Evolutionary conservation across 2,888 invertebrate genomes (phyloP).

Genomic region (Caenorhabditis afra): DNA sequence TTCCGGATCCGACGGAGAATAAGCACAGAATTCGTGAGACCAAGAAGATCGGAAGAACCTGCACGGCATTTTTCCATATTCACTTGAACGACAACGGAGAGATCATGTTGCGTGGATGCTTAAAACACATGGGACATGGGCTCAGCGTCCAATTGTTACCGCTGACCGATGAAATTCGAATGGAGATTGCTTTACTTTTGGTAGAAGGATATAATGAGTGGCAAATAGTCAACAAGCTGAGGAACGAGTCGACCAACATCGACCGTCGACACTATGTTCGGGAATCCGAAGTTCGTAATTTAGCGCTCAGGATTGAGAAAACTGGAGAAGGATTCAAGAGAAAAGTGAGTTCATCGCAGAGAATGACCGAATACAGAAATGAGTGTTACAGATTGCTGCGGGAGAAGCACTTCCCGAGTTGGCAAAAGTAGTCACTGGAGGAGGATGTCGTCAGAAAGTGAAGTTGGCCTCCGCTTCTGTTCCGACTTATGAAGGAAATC

Average conservation of each 20-base stretch:
- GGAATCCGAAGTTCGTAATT: slow-evolving; percentile 66
- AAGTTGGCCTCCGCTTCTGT: too few relatives aligned
- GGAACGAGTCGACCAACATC: slow-evolving; percentile 20
- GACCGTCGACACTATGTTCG: slow-evolving; percentile 66
- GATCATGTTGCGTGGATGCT: slow-evolving; percentile 65
- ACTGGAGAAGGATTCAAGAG: slow-evolving; percentile 20
- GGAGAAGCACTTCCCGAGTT: too few relatives aligned
- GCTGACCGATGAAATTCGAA: slow-evolving; percentile 52
- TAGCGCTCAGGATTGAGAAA: slow-evolving; percentile 45
- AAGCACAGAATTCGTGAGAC: slow-evolving; percentile 47
- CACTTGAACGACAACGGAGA: slow-evolving; percentile 61
- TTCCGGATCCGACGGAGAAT: background rate
- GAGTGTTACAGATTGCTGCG: too few relatives aligned
- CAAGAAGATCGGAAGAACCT: slow-evolving; percentile 67
- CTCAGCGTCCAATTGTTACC: slow-evolving; percentile 59
- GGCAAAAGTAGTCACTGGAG: too few relatives aligned
- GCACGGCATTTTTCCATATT: slow-evolving; percentile 69
- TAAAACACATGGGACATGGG: slow-evolving; percentile 66
- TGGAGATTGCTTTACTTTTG: slow-evolving; percentile 57
- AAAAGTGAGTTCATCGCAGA: background rate
- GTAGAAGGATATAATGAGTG: slow-evolving; percentile 61
- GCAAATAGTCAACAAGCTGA: slow-evolving; percentile 58
- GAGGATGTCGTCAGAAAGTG: too few relatives aligned
- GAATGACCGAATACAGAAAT: background rate
- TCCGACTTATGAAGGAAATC: too few relatives aligned